Base-by-base conservation (phyloP, 2,888 invertebrate species). In the Agrochola circellaris region DNA sequence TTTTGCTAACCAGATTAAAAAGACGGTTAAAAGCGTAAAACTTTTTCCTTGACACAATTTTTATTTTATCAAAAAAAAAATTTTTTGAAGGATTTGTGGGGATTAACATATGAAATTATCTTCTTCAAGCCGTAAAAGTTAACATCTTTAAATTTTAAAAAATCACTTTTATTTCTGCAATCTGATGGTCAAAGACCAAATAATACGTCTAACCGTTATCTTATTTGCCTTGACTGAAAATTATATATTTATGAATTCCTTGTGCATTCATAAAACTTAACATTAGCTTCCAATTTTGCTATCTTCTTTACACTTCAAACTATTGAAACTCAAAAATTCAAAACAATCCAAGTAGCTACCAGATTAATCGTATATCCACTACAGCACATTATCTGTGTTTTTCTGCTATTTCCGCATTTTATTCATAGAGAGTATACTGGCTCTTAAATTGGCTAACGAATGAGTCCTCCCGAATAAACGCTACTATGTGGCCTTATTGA, bases 401-500 rank as follows among this genome's bases (percentile, higher is more conserved):
- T 73, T 45, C 20, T 34, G 4, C 9, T n/a, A 70, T 8, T 54
- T 30, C 1, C 30, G 17, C 4, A 45, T 23, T 54, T 42, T 26
- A 70, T 73, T 26, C 48, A 20, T 34, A 45, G 4, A n/a, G 17
- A 54, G 20, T 34, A 23, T 17, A 42, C 42, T 66, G 42, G 5
- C n/a, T 20, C 4, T n/a, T 54, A 34, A n/a, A 65, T 30, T 42
- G 15, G 9, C 13, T 26, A 13, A 77, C 17, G 11, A n/a, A 72
- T 30, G 17, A 58, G 15, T 26, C 15, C 26, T 71, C 7, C 38
- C 51, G n/a, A 67, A 73, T 79, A 58, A 64, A 79, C 11, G 6
- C 17, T 1, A 17, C 67, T 42, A 45, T 38, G 11, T 20, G 56
- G 64, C 20, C 54, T 48, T 42, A 82, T 76, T 76, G 65, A 62